Conservation (phyloP, 1,140 invertebrate genomes). For the Acromyrmex echinatior region DNA sequence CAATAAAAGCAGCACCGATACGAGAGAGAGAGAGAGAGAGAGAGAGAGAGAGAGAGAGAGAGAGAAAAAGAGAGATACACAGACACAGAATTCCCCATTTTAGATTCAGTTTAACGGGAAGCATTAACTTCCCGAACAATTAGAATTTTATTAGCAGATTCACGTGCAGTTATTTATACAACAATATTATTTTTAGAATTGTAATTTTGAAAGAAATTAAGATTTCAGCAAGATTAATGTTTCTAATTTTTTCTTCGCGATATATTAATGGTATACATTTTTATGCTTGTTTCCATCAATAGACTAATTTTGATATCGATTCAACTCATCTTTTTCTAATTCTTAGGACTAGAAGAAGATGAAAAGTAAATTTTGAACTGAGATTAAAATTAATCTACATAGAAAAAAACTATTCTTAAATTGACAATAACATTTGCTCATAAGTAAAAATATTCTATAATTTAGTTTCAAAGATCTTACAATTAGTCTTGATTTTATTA, state of each 20-base stretch:
- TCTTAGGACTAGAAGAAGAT: no score
- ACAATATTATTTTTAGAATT: neutral
- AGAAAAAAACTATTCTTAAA: no score
- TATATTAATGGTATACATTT: neutral
- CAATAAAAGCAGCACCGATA: conserved; percentile 29
- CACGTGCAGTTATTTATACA: neutral
- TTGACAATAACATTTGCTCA: no score
- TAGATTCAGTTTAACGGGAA: neutral
- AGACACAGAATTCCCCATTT: neutral
- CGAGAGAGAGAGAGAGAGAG: neutral
- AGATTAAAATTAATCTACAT: no score
- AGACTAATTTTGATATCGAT: no score
- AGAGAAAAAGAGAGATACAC: neutral
- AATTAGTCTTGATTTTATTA: no score
- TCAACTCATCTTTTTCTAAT: no score
- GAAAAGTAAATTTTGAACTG: no score
- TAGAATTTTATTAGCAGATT: conserved; percentile 25
- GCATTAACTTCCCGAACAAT: neutral
- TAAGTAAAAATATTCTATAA: no score
- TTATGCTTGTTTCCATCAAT: neutral
- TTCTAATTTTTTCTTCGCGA: neutral
- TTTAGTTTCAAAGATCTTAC: no score
- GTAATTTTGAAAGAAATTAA: neutral
- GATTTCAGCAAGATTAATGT: neutral
- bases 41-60: no score